Evolutionary conservation across 2,113 vertebrate species (phyloP).

Genomic region (Chascanopsetta lugubris): DNA sequence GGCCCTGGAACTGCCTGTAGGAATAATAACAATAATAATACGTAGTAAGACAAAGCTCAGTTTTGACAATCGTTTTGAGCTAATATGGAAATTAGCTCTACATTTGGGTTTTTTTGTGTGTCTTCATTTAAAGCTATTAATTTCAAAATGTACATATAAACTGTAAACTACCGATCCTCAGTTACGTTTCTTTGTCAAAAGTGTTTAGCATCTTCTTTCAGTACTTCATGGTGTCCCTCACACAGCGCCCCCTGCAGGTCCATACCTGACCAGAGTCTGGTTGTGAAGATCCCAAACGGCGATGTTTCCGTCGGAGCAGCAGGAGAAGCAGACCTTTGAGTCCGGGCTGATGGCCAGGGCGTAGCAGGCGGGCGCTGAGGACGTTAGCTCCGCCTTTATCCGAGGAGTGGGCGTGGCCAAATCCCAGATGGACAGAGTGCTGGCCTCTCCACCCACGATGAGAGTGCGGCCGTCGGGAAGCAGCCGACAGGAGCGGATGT

Average conservation of each 20-base stretch:
- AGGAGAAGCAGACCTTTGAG: constrained; percentile 98
- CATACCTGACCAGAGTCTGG: constrained; percentile 95
- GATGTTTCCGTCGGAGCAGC: constrained; percentile 96
- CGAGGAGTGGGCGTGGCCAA: constrained; percentile 92
- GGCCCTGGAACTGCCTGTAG: constrained; percentile 93
- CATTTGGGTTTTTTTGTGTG: too few species aligned
- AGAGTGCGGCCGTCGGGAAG: constrained; percentile 94
- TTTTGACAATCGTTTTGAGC: too few species aligned
- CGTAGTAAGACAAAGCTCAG: neutral
- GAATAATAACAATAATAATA: neutral
- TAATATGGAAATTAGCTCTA: too few species aligned
- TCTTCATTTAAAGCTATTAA: too few species aligned
- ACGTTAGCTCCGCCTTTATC: constrained; percentile 96
- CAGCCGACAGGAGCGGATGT: constrained; percentile 97
- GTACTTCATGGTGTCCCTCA: neutral
- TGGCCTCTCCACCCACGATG: constrained; percentile 94
- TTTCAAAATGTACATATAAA: too few species aligned
- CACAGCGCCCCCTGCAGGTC: neutral
- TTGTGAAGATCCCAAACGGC: constrained; percentile 98
- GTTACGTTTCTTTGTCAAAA: too few species aligned
- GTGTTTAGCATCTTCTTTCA: too few species aligned
- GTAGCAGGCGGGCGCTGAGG: constrained; percentile 93
- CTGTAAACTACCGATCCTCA: too few species aligned
- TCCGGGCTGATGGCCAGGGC: constrained; percentile 97
- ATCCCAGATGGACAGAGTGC: constrained; percentile 97